These are phyloP conservation scores for Pseudobourletiella spinata DNA, from an alignment of 1,140 invertebrate genomes.

Conservation along the genomic window DNA sequence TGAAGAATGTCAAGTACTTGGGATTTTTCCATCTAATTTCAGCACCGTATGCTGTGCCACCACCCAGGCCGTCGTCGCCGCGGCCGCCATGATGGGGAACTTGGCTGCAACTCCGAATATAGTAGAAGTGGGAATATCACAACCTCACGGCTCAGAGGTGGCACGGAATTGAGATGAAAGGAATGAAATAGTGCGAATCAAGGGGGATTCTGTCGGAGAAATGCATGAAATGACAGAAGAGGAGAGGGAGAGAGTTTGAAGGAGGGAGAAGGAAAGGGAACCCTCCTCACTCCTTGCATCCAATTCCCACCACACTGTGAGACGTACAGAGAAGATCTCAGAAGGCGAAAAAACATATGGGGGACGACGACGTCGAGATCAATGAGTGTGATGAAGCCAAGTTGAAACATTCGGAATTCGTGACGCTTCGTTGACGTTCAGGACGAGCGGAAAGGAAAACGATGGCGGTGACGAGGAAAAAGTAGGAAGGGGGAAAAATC, in stretches of 20 bases:
- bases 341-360: not conserved
- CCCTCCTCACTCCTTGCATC: too few species aligned
- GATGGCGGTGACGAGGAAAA: not conserved
- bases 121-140: not conserved
- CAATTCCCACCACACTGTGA: too few species aligned
- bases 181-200: slow-evolving; percentile 34
- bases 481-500: not conserved
- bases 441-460: not conserved
- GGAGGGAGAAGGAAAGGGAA: too few species aligned
- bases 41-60: too few species aligned
- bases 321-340: too few species aligned
- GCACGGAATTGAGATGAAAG: slow-evolving; percentile 31
- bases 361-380: too few species aligned
- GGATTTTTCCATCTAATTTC: not conserved
- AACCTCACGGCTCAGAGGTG: slow-evolving; percentile 7
- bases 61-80: too few species aligned
- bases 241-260: too few species aligned
- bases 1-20: not conserved
- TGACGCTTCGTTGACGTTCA: slow-evolving; percentile 13
- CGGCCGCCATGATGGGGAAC: too few species aligned
- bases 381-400: slow-evolving; percentile 30
- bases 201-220: slow-evolving; percentile 9
- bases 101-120: not conserved
- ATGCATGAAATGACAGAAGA: slow-evolving; percentile 22
- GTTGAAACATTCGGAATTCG: slow-evolving; percentile 26